Evolutionary conservation across 2,888 invertebrate species (phyloP).

Genomic region (Himalopsyche anomala): DNA sequence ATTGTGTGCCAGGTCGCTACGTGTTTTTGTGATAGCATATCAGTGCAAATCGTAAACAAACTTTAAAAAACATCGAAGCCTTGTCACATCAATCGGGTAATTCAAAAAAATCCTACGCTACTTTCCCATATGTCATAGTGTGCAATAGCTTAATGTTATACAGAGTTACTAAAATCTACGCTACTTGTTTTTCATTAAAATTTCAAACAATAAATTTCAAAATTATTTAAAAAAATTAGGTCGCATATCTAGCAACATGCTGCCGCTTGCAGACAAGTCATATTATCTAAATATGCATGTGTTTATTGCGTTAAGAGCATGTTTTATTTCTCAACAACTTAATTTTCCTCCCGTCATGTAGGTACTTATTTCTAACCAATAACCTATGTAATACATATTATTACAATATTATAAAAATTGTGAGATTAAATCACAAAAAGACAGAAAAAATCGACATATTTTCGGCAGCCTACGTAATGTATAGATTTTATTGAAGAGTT

Average conservation of each 20-base stretch:
- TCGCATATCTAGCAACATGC: not conserved
- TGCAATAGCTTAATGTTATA: not conserved
- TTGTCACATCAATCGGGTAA: not conserved
- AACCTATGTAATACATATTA: no score
- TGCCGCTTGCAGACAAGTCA: not conserved
- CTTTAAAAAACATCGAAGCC: not conserved
- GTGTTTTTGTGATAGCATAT: slow-evolving; percentile 1
- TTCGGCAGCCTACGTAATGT: no score
- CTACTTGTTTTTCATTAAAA: not conserved
- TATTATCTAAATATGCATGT: no score
- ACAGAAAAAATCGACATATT: no score
- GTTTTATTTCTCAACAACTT: no score
- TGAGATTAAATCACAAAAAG: no score
- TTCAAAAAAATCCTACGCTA: not conserved
- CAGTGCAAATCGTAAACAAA: slow-evolving; percentile 34
- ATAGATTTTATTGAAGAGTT: no score
- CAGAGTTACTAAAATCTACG: not conserved
- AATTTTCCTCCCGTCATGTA: no score
- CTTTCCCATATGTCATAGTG: not conserved
- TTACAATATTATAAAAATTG: no score
- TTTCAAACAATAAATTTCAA: not conserved
- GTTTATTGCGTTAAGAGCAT: no score
- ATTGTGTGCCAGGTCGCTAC: not conserved
- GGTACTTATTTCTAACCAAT: no score
- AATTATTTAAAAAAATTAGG: slow-evolving; percentile 12